Base-by-base conservation (phyloP, 37 sponge, comb jelly and placozoan species). In the Haliclona indistincta region DNA sequence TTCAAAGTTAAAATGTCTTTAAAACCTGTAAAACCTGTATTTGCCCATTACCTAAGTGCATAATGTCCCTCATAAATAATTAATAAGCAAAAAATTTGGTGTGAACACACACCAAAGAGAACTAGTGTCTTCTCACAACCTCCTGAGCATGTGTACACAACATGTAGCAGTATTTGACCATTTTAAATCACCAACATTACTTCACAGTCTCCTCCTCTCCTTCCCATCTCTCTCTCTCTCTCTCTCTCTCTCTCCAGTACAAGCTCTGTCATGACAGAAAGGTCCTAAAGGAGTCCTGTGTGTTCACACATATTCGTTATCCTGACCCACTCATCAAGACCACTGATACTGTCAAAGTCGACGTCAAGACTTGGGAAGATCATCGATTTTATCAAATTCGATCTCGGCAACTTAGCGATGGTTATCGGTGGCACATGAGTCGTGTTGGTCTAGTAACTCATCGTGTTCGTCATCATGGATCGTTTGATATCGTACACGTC, bases 361-460 rank as follows among this genome's bases (percentile, higher is more conserved):
- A 98, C 71, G 75, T 98, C 26, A 81, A 56, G 2, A 68, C 84
- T n/a, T 0, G 94, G 94, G n/a, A 95, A 95, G 52, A 93, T 95
- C 70, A 84, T 71, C 26, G 96, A 98, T 53, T 75, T 65, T 63
- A 79, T 95, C 72, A 95, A 93, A 64, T 98, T 98, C 77, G 96
- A 95, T 32, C 71, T 84, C 2, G 99, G 99, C 0, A 90, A 93
- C 63, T 67, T 95, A 8, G 96, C 76, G 42, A 96, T 96, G 86
- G 97, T 90, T 19, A 91, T 88, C 40, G 99, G 99, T 23, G 99
- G 99, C 95, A 98, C 88, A 93, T 95, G 91, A 96, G 99, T 1
- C 91, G 99, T 53, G 90, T 98, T 43, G 99, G 99, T 2, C 63
- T 95, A 43, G 87, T 98, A 78, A 95, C 91, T 8, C 73, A 88